Conservation (phyloP, 2,888 invertebrate genomes). For the Sphaerophoria taeniata region DNA sequence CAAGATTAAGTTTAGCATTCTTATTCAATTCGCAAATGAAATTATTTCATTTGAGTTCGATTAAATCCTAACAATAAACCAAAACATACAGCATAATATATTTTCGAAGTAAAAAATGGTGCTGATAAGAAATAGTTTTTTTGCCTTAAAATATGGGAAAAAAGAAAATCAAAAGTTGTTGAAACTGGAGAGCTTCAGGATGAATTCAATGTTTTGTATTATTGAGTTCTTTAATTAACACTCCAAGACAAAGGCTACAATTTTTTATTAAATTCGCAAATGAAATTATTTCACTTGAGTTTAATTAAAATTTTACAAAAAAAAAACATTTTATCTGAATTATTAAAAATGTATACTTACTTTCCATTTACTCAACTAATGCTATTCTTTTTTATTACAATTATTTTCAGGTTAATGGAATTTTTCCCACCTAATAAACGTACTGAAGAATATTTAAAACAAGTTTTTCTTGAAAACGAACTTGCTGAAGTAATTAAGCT, state of each 20-base stretch:
- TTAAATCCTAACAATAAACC: slow-evolving; percentile 75
- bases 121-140: no score
- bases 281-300: slow-evolving; percentile 74
- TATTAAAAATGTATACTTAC: no score
- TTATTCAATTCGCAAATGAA: slow-evolving; percentile 74
- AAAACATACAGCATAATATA: no score
- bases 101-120: no score
- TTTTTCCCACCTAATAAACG: slow-evolving; percentile 97
- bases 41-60: slow-evolving; percentile 76
- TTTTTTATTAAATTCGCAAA: slow-evolving; percentile 73
- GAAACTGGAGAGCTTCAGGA: slow-evolving; percentile 79
- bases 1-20: slow-evolving; percentile 74
- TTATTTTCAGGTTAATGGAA: slow-evolving; percentile 89
- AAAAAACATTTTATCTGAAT: no score
- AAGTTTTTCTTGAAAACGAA: slow-evolving; percentile 91
- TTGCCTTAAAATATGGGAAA: no score
- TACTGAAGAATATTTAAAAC: slow-evolving; percentile 93
- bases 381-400: no score
- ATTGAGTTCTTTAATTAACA: slow-evolving; percentile 80
- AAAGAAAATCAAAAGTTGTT: no score
- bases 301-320: slow-evolving; percentile 76
- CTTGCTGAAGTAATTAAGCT: slow-evolving; percentile 91
- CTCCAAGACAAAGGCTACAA: slow-evolving; percentile 76
- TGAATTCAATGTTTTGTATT: slow-evolving; percentile 75
- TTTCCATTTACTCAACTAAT: no score